Base-by-base conservation (phyloP, 2,888 invertebrate species). In the Marronus borbonicus region DNA sequence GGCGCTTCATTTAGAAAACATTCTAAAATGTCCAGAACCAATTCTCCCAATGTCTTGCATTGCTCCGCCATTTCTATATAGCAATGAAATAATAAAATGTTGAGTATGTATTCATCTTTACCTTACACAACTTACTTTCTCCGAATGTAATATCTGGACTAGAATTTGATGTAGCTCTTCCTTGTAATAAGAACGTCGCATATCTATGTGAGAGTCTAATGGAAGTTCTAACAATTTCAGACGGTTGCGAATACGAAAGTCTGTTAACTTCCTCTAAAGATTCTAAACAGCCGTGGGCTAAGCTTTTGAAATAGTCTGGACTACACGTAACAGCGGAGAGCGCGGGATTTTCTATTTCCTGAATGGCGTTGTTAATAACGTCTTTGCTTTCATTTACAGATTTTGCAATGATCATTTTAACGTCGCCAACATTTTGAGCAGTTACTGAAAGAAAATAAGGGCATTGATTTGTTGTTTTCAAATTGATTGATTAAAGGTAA, bases 121-220 rank as follows among this genome's bases (percentile, higher is more conserved):
- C 17, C 36, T n/a, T n/a, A n/a, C n/a, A n/a, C n/a, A 78, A 89
- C 91, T 90, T 89, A 93, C 93, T 90, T 87, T 93, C 93, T 28
- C 92, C 92, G 85, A 91, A 90, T 76, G 91, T 90, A 81, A 93
- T 92, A 85, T 93, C 93, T 36, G 93, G 92, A 64, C 94, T 93
- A 0, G 93, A 93, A 86, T 95, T 95, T 2, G 94, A 93, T 8
- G 94, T 94, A 1, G 94, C 93, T 86, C 94, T 93, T n/a, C 94
- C 95, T 83, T 93, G 92, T 68, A 94, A 88, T 80, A 95, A 90
- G 85, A 92, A 91, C 72, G 91, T 91, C 3, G 93, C 90, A 69
- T 93, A 86, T 69, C 90, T 88, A 86, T 93, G 93, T 4, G 92
- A 90, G 78, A 92, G 89, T 79, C 89, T 88, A 82, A 89, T 90